Percentiles rank a stretch among this genome's conserved stretches.
These are phyloP conservation scores for Fregetta grallaria DNA, from an alignment of 2,113 vertebrate species.

Conservation along the genomic window DNA sequence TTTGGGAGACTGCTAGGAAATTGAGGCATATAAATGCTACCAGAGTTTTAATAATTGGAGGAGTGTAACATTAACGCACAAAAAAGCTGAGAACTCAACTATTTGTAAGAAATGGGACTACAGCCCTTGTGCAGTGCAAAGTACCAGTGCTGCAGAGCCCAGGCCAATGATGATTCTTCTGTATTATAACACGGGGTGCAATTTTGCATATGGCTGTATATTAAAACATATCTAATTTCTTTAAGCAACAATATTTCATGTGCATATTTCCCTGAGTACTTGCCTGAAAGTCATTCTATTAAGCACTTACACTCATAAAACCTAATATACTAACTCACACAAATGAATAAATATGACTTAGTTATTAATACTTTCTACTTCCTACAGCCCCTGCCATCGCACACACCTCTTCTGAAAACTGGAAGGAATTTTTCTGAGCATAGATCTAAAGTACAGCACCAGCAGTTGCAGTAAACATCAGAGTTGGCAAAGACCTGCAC, in stretches of 20 bases:
- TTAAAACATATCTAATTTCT: background rate
- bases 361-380: background rate
- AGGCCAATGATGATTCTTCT: background rate
- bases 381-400: background rate
- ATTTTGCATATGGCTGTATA: background rate
- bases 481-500: background rate
- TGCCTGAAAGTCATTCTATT: background rate
- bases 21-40: background rate
- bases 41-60: background rate
- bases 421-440: background rate
- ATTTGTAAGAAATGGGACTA: background rate
- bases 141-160: background rate
- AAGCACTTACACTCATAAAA: background rate
- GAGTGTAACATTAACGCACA: background rate
- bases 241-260: background rate
- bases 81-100: background rate
- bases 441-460: background rate
- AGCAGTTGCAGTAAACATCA: background rate
- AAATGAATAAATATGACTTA: background rate
- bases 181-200: background rate
- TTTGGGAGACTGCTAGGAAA: background rate
- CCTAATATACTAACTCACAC: background rate
- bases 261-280: background rate
- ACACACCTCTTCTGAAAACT: background rate
- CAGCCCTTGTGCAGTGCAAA: background rate